phyloP scores from a whole-genome alignment of 2,113 vertebrate species.

The Propithecus coquereli region DNA sequence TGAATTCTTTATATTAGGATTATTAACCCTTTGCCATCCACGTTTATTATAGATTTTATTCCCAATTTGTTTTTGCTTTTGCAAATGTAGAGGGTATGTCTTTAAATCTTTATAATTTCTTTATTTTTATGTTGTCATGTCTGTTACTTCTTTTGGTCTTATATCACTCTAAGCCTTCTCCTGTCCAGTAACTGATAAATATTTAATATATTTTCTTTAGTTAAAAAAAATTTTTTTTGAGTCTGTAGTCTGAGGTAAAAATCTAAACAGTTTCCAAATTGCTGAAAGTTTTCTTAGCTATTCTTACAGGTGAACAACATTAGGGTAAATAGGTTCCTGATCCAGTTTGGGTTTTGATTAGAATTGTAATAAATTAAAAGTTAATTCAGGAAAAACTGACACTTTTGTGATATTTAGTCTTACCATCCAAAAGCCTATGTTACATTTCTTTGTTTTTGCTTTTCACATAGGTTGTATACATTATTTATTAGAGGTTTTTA shows the following conservation, averaged over 20 bases:
- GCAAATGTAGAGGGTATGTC: background rate
- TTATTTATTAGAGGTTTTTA: background rate
- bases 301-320: background rate
- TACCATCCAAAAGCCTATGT: background rate
- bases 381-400: constrained; percentile 18
- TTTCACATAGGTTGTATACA: background rate
- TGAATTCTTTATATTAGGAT: background rate
- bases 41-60: background rate
- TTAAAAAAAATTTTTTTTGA: background rate
- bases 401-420: background rate
- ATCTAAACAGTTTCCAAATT: constrained; percentile 16
- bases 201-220: background rate
- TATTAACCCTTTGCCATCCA: background rate
- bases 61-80: constrained; percentile 7
- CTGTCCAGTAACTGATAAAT: constrained; percentile 32
- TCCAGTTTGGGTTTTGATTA: constrained; percentile 25
- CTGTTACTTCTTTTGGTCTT: constrained; percentile 35
- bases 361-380: constrained; percentile 35
- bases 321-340: background rate
- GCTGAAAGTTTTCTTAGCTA: background rate
- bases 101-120: constrained; percentile 4
- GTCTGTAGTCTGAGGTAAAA: background rate
- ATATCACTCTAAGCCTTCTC: background rate
- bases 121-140: constrained; percentile 19
- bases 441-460: constrained; percentile 30